Evolutionary conservation across 2,797 vertebrate genomes (phyloP).

Genomic region (Sebastes paucispinis): DNA sequence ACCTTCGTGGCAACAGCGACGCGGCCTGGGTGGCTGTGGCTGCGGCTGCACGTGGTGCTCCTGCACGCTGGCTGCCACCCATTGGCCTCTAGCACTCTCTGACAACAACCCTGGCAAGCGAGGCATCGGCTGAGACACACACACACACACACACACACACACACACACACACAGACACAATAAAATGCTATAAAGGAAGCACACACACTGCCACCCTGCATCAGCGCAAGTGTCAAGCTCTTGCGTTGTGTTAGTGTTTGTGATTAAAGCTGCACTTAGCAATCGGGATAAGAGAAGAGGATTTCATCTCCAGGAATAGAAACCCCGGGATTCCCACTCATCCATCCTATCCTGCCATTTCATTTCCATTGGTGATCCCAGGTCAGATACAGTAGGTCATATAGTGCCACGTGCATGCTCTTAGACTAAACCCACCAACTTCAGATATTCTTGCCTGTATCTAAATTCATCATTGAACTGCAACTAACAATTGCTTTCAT

Average conservation of each 20-base stretch:
- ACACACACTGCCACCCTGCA: slow-evolving; percentile 34
- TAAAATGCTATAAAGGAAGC: neutral
- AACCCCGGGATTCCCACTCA: neutral
- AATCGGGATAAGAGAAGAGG: slow-evolving; percentile 6
- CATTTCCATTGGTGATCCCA: too few species aligned
- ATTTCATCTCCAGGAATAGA: slow-evolving; percentile 22
- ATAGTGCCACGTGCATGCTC: neutral
- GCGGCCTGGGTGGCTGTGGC: slow-evolving; percentile 20
- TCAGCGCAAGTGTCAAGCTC: slow-evolving; percentile 37
- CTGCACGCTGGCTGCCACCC: slow-evolving; percentile 32
- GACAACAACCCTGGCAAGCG: slow-evolving; percentile 33
- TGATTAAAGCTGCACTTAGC: slow-evolving; percentile 32
- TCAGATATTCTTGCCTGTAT: neutral
- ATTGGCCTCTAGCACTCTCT: slow-evolving; percentile 40
- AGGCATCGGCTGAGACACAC: slow-evolving; percentile 16
- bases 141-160: neutral
- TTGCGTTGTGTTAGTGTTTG: slow-evolving; percentile 37
- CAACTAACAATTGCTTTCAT: neutral
- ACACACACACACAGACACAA: too few species aligned
- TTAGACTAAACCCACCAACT: neutral
- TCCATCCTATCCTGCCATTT: neutral
- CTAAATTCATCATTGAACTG: neutral
- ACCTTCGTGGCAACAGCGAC: slow-evolving; percentile 41
- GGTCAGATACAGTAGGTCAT: neutral
- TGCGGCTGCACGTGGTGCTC: slow-evolving; percentile 46